Conservation (phyloP, 1,140 invertebrate genomes). For the Orussus abietinus region DNA sequence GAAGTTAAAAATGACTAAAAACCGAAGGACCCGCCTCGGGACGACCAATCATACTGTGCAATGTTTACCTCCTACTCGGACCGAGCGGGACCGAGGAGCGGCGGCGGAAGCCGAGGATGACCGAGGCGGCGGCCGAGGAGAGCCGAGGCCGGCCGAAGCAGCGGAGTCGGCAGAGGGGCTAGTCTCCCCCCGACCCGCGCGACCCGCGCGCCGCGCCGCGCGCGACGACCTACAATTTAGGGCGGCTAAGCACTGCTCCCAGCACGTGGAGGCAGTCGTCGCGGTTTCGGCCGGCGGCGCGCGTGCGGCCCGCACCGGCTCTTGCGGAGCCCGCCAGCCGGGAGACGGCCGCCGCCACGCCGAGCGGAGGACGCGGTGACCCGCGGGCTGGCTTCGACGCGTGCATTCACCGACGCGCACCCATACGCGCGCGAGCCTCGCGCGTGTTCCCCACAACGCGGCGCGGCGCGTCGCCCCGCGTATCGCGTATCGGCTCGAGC, state of each 20-base stretch:
- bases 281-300: conserved; percentile 35
- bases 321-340: neutral
- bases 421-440: neutral
- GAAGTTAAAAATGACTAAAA: conserved; percentile 33
- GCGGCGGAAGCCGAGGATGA: conserved; percentile 34
- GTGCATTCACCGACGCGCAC: conserved; percentile 21
- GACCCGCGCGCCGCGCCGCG: conserved; percentile 1
- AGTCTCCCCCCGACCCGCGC: conserved; percentile 1
- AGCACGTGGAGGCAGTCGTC: conserved; percentile 48
- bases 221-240: conserved; percentile 50
- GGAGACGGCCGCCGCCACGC: neutral
- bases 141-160: conserved; percentile 6
- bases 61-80: conserved; percentile 49
- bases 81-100: conserved; percentile 20
- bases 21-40: conserved; percentile 47
- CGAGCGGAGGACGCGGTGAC: conserved; percentile 28
- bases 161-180: neutral
- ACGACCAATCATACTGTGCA: conserved; percentile 47
- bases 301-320: conserved; percentile 26
- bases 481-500: neutral
- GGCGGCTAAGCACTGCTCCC: conserved; percentile 35
- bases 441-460: neutral
- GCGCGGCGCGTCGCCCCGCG: conserved; percentile 26
- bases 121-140: conserved; percentile 32
- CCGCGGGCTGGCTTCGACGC: conserved; percentile 25